These are phyloP conservation scores for Lucilia sericata DNA, from an alignment of 1,140 invertebrate genomes.

Conservation along the genomic window DNA sequence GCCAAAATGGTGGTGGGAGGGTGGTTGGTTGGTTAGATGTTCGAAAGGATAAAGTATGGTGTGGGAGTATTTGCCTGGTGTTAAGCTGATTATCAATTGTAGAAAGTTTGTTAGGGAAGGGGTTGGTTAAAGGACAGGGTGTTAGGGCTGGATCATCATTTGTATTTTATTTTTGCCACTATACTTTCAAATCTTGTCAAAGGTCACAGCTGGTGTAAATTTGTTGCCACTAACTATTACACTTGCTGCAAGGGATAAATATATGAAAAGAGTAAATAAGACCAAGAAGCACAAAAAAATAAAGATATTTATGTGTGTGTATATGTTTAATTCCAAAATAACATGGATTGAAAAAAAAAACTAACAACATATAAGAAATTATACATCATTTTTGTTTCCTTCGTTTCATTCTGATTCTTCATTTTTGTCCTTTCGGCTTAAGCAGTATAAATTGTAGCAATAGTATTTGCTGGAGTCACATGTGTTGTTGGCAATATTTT, in stretches of 20 bases:
- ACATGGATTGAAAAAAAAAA: no score
- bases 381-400: constrained; percentile 25
- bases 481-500: constrained; percentile 34
- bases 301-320: no score
- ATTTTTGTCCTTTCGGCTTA: constrained; percentile 7
- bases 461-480: not conserved
- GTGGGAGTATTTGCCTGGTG: not conserved
- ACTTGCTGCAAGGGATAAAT: constrained; percentile 11
- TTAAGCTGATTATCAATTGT: constrained; percentile 37
- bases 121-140: constrained; percentile 4
- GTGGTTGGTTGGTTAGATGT: not conserved
- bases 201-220: constrained; percentile 41
- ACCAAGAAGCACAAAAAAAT: no score
- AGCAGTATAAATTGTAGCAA: not conserved
- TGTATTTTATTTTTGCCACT: constrained; percentile 1
- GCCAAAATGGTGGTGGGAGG: not conserved
- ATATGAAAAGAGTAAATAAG: not conserved
- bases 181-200: constrained; percentile 38
- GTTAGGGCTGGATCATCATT: constrained; percentile 22
- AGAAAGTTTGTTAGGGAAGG: not conserved
- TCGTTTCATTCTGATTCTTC: not conserved
- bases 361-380: constrained; percentile 25
- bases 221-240: constrained; percentile 41
- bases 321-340: not conserved
- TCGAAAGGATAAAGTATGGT: not conserved